These are phyloP conservation scores for Teleogryllus occipitalis DNA, from an alignment of 1,140 invertebrate genomes.

Conservation along the genomic window DNA sequence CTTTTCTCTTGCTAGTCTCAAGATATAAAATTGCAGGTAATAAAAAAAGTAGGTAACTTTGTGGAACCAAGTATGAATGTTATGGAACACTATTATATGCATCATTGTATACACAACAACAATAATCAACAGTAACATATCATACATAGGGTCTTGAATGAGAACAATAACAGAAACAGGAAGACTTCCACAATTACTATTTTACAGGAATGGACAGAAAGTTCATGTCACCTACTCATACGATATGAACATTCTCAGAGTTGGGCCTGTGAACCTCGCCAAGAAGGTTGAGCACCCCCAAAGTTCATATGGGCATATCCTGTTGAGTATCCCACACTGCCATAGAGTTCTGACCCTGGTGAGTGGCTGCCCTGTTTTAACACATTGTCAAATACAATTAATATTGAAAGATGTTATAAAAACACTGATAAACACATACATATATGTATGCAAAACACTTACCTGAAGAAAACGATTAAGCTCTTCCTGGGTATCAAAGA, in stretches of 20 bases:
- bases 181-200: too few relatives aligned
- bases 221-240: too few relatives aligned
- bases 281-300: constrained; percentile 35
- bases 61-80: too few relatives aligned
- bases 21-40: too few relatives aligned
- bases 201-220: too few relatives aligned
- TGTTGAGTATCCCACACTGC: constrained; percentile 43
- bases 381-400: background rate
- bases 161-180: too few relatives aligned
- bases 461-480: constrained; percentile 52
- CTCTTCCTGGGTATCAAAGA: constrained; percentile 97
- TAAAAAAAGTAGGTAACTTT: too few relatives aligned
- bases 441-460: background rate
- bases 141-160: too few relatives aligned
- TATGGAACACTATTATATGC: too few relatives aligned
- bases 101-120: too few relatives aligned
- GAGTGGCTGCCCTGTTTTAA: constrained; percentile 38
- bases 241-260: constrained; percentile 6
- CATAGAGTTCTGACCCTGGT: constrained; percentile 42
- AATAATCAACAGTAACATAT: too few relatives aligned
- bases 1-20: too few relatives aligned
- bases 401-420: constrained; percentile 10
- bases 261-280: constrained; percentile 37
- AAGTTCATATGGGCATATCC: constrained; percentile 37
- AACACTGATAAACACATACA: background rate